These are phyloP conservation scores for Bombus soroeensis DNA, from an alignment of 1,140 invertebrate genomes.

Conservation along the genomic window DNA sequence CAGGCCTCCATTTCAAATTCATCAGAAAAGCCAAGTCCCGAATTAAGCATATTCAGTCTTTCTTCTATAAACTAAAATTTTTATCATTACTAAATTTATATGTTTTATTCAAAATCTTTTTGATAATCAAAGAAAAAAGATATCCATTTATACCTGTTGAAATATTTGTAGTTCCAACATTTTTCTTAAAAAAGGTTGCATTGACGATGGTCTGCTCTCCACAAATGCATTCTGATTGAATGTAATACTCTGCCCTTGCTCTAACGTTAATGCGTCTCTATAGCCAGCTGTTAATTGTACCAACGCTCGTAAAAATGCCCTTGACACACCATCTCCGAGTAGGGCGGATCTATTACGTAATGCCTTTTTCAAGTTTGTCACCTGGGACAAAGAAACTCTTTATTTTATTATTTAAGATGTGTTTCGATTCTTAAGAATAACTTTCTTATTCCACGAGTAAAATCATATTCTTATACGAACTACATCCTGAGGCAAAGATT, in stretches of 20 bases:
- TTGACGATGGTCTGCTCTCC: constrained; percentile 89
- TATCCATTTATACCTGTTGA: constrained; percentile 87
- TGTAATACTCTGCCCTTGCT: constrained; percentile 91
- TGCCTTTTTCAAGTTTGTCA: constrained; percentile 87
- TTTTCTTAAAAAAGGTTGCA: constrained; percentile 94
- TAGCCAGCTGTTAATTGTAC: constrained; percentile 97
- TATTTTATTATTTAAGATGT: constrained; percentile 65
- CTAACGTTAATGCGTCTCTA: constrained; percentile 93
- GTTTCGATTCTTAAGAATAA: constrained; percentile 51
- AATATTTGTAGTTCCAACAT: constrained; percentile 97
- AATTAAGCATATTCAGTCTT: constrained; percentile 93
- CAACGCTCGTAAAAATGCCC: constrained; percentile 94
- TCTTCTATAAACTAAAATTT: constrained; percentile 94
- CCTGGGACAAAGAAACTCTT: constrained; percentile 81
- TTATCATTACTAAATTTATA: constrained; percentile 8
- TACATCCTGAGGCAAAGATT: constrained; percentile 92
- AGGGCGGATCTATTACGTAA: constrained; percentile 87
- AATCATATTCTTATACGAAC: constrained; percentile 82
- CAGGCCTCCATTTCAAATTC: constrained; percentile 96
- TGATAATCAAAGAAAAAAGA: background rate
- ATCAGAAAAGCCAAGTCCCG: constrained; percentile 94
- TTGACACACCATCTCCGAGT: constrained; percentile 94
- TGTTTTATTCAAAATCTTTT: constrained; percentile 1
- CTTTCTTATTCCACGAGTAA: constrained; percentile 27
- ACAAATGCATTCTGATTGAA: constrained; percentile 94